Conservation (phyloP, 2,797 vertebrate genomes). For the Karalla daura region DNA sequence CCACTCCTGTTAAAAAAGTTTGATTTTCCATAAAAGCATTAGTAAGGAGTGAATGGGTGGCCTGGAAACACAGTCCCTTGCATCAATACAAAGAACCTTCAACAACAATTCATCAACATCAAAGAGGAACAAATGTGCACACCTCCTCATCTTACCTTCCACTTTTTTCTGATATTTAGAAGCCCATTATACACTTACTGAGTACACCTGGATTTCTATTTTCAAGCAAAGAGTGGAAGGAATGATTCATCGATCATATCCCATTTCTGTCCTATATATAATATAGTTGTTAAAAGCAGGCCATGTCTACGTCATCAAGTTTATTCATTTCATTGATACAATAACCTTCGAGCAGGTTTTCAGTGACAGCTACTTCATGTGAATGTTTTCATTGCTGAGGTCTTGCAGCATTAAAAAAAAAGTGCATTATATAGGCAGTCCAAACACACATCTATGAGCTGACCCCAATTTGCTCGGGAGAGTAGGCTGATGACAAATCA, state of each 20-base stretch:
- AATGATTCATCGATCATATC: too few species aligned
- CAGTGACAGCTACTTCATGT: too few species aligned
- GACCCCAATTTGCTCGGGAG: too few species aligned
- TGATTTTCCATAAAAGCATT: conserved; percentile 22
- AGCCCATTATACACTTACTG: not conserved
- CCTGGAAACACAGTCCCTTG: not conserved
- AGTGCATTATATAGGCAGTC: not conserved
- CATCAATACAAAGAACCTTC: not conserved
- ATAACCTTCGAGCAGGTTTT: too few species aligned
- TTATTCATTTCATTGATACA: too few species aligned
- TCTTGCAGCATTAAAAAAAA: not conserved
- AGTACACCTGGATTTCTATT: too few species aligned
- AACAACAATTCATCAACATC: conserved; percentile 4
- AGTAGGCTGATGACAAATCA: not conserved
- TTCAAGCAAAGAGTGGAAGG: too few species aligned
- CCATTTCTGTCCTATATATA: too few species aligned
- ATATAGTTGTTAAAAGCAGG: too few species aligned
- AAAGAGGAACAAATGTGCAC: conserved; percentile 4
- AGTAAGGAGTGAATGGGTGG: not conserved
- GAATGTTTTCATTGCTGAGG: too few species aligned
- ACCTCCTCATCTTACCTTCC: not conserved
- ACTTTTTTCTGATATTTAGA: not conserved
- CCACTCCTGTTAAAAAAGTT: not conserved
- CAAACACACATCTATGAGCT: too few species aligned
- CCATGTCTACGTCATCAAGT: too few species aligned